Evolutionary conservation across 2,797 vertebrate species (phyloP), one percentile per base, ranked within the genome.

Genomic region (Cottoperca gobio): DNA sequence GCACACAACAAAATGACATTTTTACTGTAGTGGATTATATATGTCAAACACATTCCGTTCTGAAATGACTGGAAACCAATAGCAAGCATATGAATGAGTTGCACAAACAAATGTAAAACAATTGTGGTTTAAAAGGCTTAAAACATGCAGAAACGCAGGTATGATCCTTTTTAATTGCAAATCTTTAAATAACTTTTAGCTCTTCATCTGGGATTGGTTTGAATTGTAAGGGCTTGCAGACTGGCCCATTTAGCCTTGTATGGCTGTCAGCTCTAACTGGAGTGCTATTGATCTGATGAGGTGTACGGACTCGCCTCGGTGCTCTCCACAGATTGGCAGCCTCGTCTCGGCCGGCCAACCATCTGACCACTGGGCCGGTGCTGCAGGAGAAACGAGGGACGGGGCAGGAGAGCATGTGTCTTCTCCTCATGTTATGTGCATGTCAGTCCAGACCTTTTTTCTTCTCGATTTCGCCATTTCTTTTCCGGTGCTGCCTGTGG

Each of bases 351-450:
- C 68, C 9, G 6, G 67, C 65, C 62, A 42, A 12, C 77, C 70
- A 42, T 14, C 70, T 73, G 82, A 71, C 64, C 23, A 8, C 33
- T 8, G 66, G 67, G 68, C 55, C 46, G 8, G 48, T 11, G 63
- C 71, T 75, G 69, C 61, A 31, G 75, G 75, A 62, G 74, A 67
- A 74, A 69, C 1, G 23, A 68, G 79, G 74, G 79, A 82, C 72
- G 77, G 58, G 65, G 79, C 85, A 76, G 85, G 84, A 90, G 83
- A 92, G 91, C 91, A 92, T 92, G 91, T 28, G 39, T 86, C 79
- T 88, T 72, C 87, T 71, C 75, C 64, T 82, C 76, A 35, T 89
- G 83, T 87, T 75, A 75, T 86, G 81, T 92, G 95, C 93, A 93
- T 94, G 94, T 85, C 79, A 49, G 68, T 79, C 73, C 69, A 67